Base-by-base conservation (phyloP, 1,140 invertebrate genomes). In the Sarcophaga peregrina region DNA sequence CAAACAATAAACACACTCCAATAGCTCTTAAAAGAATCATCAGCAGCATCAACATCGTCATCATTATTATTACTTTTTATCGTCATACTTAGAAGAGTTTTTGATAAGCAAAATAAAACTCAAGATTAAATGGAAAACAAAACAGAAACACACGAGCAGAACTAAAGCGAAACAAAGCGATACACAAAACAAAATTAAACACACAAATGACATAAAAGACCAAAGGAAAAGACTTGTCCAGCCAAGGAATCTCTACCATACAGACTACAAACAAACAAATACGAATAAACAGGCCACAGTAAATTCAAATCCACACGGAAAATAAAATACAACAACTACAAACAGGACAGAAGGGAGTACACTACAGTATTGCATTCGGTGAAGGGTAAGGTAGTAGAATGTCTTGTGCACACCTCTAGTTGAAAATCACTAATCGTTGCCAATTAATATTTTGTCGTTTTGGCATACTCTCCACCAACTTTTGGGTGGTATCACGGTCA, bases 151-250 rank as follows among this genome's bases (percentile, higher is more conserved):
- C 7, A 25, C 17, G 62, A 72, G 4, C 17, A 20, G 20, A 25
- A 72, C 37, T 72, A 7, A 72, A 72, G 37, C 62, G 20, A 72
- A 17, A 72, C 20, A 68, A n/a, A 17, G 58, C 62, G 37, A 37
- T 25, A 48, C 75, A 50, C 50, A 78, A n/a, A 78, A 78, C 8
- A 78, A 78, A 50, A 78, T 50, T 50, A 47, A 78, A 78, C 74
- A 76, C 50, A 78, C 20, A 78, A 78, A 78, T 78, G 75, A 78
- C 75, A 78, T 52, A 78, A 78, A 78, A 78, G 47, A 78, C 47
- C 47, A 78, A 78, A 78, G 50, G 75, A 17, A 78, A 78, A 52
- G 75, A 78, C 52, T 78, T 78, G 75, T 20, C 74, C 47, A 37
- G 1, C 25, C 25, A 76, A 17, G 47, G 74, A 76, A 76, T 76